Base-by-base conservation (phyloP, 2,888 invertebrate genomes). In the Nemapogon koenigi region DNA sequence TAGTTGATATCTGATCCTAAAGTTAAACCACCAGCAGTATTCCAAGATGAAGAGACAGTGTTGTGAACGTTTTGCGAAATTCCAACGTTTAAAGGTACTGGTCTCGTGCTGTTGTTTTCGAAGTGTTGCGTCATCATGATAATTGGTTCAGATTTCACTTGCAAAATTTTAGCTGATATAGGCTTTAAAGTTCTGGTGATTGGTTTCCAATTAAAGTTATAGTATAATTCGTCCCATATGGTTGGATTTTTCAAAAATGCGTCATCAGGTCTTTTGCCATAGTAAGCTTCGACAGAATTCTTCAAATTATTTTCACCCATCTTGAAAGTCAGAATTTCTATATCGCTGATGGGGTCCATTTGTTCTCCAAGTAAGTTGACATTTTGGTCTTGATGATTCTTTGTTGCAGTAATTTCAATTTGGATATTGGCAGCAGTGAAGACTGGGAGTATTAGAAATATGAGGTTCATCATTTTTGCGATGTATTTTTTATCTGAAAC, bases 191-290 rank as follows among this genome's bases (percentile, higher is more conserved):
- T 49, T 29, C 56, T 58, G 1, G 41, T 42, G 3, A 63, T 59
- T 26, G 56, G 56, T 2, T 47, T 31, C 63, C 62, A 65, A 14
- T 46, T 42, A 38, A 55, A 52, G 0, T 46, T 48, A 13, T 40
- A 37, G 46, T 57, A 63, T 0, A 66, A 40, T 36, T 65, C 65
- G 0, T 57, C 58, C 57, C 57, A 65, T 0, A 59, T 60, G 0
- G 66, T 66, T 0, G 64, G 65, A 39, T 57, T 57, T 2, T 41
- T 50, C 1, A 59, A 15, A 45, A 41, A 59, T 0, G 49, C 53
- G 25, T 53, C 49, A 19, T 47, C 48, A 0, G 63, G 64, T 2
- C 41, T 41, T 0, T 16, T 26, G 0, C 62, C 62, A 25, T 53
- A 53, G 41, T 55, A 49, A 0, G 35, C 16, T 0, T 42, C 19